A percentile compares a stretch with the other conserved stretches of the same genome.
Evolutionary conservation across 2,113 vertebrate genomes (phyloP).

Genomic region (Pao palembangensis): DNA sequence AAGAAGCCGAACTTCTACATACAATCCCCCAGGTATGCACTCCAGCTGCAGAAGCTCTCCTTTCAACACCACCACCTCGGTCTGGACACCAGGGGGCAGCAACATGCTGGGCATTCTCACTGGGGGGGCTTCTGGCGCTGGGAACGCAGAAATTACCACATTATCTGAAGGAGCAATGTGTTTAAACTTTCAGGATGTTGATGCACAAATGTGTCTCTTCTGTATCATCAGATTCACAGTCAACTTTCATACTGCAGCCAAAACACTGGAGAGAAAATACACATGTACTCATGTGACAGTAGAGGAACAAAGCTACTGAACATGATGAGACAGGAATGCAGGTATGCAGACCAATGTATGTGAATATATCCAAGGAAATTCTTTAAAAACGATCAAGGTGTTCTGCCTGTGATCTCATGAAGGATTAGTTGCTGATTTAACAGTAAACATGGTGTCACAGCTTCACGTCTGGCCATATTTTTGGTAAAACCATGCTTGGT

Average conservation of each 20-base stretch:
- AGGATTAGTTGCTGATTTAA: neutral
- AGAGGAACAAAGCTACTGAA: neutral
- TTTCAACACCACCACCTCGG: constrained; percentile 77
- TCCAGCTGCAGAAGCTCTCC: constrained; percentile 83
- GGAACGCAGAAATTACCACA: neutral
- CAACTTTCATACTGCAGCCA: too few species aligned
- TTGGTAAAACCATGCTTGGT: neutral
- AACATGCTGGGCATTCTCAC: constrained; percentile 81
- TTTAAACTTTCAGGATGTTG: too few species aligned
- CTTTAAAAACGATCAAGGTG: neutral
- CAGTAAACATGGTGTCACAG: neutral
- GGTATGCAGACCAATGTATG: constrained; percentile 1
- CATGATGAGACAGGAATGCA: constrained; percentile 25
- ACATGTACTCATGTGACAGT: too few species aligned
- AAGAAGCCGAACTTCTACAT: constrained; percentile 63
- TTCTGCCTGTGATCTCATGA: neutral
- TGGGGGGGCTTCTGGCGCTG: constrained; percentile 74
- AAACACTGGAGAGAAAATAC: too few species aligned
- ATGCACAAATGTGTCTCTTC: too few species aligned
- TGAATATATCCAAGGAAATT: neutral
- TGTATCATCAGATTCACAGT: too few species aligned
- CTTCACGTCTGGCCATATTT: neutral
- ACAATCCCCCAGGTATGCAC: constrained; percentile 94
- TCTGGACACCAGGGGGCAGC: constrained; percentile 81
- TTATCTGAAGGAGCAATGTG: neutral